Percentiles rank a stretch among this genome's conserved stretches.
phyloP scores from a whole-genome alignment of 2,888 invertebrate genomes.

The Chymomyza amoena region DNA sequence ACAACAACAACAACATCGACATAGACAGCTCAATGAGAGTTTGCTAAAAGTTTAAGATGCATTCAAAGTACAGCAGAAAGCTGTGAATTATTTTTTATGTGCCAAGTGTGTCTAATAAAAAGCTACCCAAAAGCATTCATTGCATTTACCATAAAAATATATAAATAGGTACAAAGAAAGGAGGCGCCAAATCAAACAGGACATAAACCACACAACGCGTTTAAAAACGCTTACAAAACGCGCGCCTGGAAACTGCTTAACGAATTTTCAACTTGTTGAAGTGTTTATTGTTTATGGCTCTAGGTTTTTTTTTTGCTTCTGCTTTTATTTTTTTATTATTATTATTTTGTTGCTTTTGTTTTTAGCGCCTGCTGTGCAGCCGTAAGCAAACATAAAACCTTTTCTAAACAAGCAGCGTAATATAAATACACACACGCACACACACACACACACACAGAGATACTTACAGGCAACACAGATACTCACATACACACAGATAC shows the following conservation, averaged over 20 bases:
- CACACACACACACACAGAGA: neutral
- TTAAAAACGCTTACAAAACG: slow-evolving; percentile 16
- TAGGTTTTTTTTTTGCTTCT: slow-evolving; percentile 12
- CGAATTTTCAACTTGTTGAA: slow-evolving; percentile 44
- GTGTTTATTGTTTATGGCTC: slow-evolving; percentile 40
- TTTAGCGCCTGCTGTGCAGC: slow-evolving; percentile 34
- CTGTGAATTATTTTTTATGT: slow-evolving; percentile 31
- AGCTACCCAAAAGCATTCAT: neutral
- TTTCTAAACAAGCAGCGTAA: neutral
- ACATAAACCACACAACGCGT: slow-evolving; percentile 5
- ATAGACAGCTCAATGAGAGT: neutral
- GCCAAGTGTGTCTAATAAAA: slow-evolving; percentile 48
- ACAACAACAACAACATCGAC: too few relatives aligned
- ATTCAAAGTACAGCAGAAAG: neutral
- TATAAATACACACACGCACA: slow-evolving; percentile 21
- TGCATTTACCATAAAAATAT: neutral
- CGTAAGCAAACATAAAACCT: slow-evolving; percentile 46
- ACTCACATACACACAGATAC: slow-evolving; percentile 2
- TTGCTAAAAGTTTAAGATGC: neutral
- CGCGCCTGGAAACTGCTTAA: neutral
- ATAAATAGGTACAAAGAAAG: neutral
- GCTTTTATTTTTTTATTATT: too few relatives aligned
- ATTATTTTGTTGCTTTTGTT: neutral
- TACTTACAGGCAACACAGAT: slow-evolving; percentile 1
- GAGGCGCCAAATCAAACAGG: slow-evolving; percentile 2